A percentile compares a stretch with the other conserved stretches of the same genome.
phyloP scores from a whole-genome alignment of 2,888 invertebrate species.

The Choristoneura rosaceana region DNA sequence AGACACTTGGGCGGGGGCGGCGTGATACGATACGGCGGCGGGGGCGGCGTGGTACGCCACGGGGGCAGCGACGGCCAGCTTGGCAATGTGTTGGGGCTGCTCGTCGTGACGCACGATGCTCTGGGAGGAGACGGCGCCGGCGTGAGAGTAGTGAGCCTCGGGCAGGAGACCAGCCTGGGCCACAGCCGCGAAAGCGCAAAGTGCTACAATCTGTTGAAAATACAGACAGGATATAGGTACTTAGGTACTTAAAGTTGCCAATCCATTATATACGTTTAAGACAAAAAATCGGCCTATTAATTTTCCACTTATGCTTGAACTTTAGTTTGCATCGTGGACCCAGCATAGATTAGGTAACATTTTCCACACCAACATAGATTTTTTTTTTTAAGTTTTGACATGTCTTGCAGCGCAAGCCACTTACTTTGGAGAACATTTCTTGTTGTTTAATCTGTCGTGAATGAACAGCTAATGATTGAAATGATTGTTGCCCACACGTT shows the following conservation, averaged over 20 bases:
- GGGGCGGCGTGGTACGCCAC: slow-evolving; percentile 47
- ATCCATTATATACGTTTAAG: too few species aligned
- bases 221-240: neutral
- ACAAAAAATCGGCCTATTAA: too few species aligned
- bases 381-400: neutral
- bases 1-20: slow-evolving; percentile 47
- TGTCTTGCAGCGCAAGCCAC: neutral
- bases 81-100: slow-evolving; percentile 46
- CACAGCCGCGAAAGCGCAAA: slow-evolving; percentile 66
- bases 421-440: slow-evolving; percentile 44
- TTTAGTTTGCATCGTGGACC: too few species aligned
- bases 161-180: slow-evolving; percentile 67
- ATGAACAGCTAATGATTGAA: slow-evolving; percentile 37
- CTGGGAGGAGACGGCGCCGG: slow-evolving; percentile 70
- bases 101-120: slow-evolving; percentile 70
- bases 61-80: slow-evolving; percentile 48
- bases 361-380: too few species aligned
- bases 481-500: neutral
- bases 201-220: slow-evolving; percentile 58
- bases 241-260: too few species aligned
- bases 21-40: slow-evolving; percentile 49
- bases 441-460: slow-evolving; percentile 30
- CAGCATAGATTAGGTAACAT: too few species aligned
- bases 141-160: slow-evolving; percentile 67
- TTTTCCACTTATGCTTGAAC: too few species aligned